These are phyloP conservation scores for Latrodectus hesperus DNA, from an alignment of 2,888 invertebrate species.

Conservation along the genomic window DNA sequence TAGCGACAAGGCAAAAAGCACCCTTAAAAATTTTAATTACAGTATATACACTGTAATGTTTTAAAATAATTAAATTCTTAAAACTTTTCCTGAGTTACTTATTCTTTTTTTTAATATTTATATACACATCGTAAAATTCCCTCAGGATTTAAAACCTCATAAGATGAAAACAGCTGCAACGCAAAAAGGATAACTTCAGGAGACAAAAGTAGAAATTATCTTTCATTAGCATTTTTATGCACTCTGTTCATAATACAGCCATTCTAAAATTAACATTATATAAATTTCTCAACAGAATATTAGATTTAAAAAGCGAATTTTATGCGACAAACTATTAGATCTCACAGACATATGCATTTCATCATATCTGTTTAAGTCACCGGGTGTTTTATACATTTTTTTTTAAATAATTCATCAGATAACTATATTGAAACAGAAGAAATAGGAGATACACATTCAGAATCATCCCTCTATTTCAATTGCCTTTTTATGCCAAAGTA, in stretches of 20 bases:
- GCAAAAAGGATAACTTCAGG: constrained; percentile 17
- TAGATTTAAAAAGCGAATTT: constrained; percentile 29
- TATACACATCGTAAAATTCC: constrained; percentile 24
- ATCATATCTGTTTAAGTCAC: not conserved
- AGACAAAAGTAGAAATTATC: constrained; percentile 18
- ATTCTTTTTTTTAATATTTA: constrained; percentile 34
- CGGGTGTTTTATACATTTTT: not conserved
- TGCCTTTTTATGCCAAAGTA: not conserved
- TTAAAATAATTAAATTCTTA: constrained; percentile 30
- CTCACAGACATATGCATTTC: too few relatives aligned
- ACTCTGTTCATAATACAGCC: constrained; percentile 12
- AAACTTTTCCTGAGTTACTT: constrained; percentile 63
- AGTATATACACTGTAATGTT: not conserved
- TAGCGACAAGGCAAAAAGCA: constrained; percentile 14
- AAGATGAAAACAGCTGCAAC: constrained; percentile 37
- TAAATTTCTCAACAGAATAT: constrained; percentile 41
- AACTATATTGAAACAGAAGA: not conserved
- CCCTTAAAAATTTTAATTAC: constrained; percentile 17
- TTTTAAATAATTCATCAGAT: not conserved
- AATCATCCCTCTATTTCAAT: not conserved
- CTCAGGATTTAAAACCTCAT: not conserved
- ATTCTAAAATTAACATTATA: constrained; percentile 53
- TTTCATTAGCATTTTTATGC: constrained; percentile 26
- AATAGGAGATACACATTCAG: not conserved
- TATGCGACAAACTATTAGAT: constrained; percentile 13